phyloP scores from a whole-genome alignment of 2,888 invertebrate species.

The Pilophorus perplexus region DNA sequence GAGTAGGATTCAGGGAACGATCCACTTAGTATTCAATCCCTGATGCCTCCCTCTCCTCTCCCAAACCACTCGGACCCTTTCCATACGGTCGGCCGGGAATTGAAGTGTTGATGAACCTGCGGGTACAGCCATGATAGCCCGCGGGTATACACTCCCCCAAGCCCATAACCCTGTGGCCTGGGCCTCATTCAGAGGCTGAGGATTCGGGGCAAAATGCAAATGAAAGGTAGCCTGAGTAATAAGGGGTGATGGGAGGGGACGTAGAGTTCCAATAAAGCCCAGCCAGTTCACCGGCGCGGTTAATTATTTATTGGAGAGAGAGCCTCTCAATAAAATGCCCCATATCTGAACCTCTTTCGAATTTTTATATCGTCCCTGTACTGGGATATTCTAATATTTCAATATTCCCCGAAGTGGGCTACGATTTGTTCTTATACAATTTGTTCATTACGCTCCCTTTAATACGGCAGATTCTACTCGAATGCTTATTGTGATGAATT shows the following conservation, averaged over 20 bases:
- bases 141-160: background rate
- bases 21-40: conserved; percentile 27
- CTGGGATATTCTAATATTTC: background rate
- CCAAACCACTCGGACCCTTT: too few species aligned
- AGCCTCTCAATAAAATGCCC: background rate
- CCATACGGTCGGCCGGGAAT: conserved; percentile 1
- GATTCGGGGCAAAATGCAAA: conserved; percentile 24
- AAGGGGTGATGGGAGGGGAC: conserved; percentile 1
- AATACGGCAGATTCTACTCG: too few species aligned
- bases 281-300: background rate
- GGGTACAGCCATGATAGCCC: background rate
- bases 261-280: conserved; percentile 30
- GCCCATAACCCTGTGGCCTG: conserved; percentile 1
- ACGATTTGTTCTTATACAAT: background rate
- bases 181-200: background rate
- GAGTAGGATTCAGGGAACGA: background rate
- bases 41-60: conserved; percentile 1
- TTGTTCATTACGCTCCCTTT: too few species aligned
- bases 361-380: background rate
- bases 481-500: too few species aligned
- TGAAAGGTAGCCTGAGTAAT: conserved; percentile 4
- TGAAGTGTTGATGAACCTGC: conserved; percentile 29
- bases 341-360: background rate
- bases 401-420: background rate
- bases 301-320: conserved; percentile 12